Evolutionary conservation across 2,797 vertebrate species (phyloP), one percentile per base, ranked within the genome.

Genomic region (Enteromius paludinosus): DNA sequence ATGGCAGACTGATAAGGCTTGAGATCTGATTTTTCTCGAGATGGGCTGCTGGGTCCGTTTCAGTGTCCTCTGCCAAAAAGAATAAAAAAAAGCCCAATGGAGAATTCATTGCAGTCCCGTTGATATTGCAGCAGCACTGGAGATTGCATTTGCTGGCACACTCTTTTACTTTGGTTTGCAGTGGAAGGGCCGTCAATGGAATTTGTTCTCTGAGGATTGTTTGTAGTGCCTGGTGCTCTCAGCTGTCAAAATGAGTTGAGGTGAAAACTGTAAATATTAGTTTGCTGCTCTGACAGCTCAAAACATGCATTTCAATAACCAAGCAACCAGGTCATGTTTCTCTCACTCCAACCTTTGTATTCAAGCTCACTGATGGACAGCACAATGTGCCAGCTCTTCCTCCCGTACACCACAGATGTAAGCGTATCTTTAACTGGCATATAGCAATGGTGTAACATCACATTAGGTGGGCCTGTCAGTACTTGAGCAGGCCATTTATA

Each of bases 131-230:
- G 76, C 86, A 85, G 87, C 71, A 15, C 87, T 90, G 80, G 86
- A 75, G 87, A 90, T 90, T 83, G 84, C 87, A 84, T 91, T 92
- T 92, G 81, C 87, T 76, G 30, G 89, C 86, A 89, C 92, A 93
- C 85, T 65, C 70, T 66, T 92, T 91, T 87, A 87, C 52, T 87
- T 88, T 82, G 74, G 79, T 47, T 78, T 89, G 86, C 86, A 91
- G 88, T 89, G 88, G 88, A 81, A 87, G 78, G 33, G 84, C 65
- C 73, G 83, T 88, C 76, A 82, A 85, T 78, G 9, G 84, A 78
- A 86, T 77, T 82, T 84, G 84, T 86, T 88, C 87, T 88, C 89
- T 68, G 86, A 82, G 84, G 88, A 83, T 35, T 87, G 84, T 84
- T 69, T 79, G 56, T 83, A 80, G 1, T 54, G 68, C n/a, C 54